phyloP scores from a whole-genome alignment of 2,113 vertebrate genomes.

The Pseudorasbora parva region DNA sequence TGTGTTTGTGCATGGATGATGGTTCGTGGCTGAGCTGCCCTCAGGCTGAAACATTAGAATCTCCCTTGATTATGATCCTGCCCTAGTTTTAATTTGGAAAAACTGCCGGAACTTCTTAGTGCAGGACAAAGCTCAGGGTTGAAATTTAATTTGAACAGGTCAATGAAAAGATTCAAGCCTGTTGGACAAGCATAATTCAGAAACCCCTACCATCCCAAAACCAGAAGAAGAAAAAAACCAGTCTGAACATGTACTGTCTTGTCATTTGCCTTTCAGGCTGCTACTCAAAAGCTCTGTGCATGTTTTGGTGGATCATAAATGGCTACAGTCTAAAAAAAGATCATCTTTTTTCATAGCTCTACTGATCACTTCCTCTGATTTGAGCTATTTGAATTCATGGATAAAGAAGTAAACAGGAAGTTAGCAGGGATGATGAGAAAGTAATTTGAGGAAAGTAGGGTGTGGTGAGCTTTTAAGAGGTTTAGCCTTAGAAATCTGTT shows the following conservation, averaged over 20 bases:
- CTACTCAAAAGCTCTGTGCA: neutral
- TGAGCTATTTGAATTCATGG: neutral
- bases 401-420: constrained; percentile 57
- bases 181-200: neutral
- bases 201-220: constrained; percentile 2
- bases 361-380: neutral
- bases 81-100: constrained; percentile 8
- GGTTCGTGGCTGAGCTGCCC: neutral
- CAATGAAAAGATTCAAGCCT: neutral
- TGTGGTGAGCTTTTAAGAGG: constrained; percentile 4
- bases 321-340: neutral
- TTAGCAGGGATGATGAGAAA: constrained; percentile 15
- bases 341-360: neutral
- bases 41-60: constrained; percentile 5
- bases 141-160: neutral
- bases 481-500: neutral
- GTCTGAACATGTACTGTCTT: constrained; percentile 21
- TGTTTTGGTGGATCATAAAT: neutral
- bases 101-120: constrained; percentile 20
- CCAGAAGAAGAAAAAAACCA: neutral
- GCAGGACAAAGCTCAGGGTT: neutral
- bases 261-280: neutral
- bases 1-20: neutral
- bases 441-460: constrained; percentile 37
- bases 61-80: neutral